A percentile compares a stretch with the other conserved stretches of the same genome.
Conservation (phyloP, 53 echinoderm and acorn worm genomes). For the Echinometra lucunter region DNA sequence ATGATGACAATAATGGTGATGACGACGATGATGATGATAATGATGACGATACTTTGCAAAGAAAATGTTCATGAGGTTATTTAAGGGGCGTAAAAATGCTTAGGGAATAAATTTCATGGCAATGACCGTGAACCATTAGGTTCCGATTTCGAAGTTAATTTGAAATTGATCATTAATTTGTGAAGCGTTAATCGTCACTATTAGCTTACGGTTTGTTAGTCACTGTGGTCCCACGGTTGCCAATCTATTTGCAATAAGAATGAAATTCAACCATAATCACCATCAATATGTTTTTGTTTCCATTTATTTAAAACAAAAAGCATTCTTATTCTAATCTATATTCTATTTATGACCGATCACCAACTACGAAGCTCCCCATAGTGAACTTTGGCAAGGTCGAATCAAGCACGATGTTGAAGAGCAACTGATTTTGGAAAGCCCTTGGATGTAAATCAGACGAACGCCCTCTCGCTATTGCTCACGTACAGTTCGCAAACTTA, state of each 20-base stretch:
- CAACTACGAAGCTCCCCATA: too few relatives aligned
- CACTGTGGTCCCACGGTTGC: neutral
- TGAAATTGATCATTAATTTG: neutral
- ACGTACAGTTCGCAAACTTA: neutral
- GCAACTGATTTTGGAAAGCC: neutral
- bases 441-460: neutral
- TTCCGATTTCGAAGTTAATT: neutral
- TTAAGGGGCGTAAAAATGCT: neutral
- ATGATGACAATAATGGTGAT: neutral
- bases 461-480: neutral
- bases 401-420: neutral
- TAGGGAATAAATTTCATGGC: neutral
- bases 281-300: too few relatives aligned
- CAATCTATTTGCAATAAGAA: too few relatives aligned
- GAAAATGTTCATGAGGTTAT: neutral
- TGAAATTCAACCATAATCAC: too few relatives aligned
- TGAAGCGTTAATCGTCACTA: neutral
- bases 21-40: neutral
- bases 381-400: too few relatives aligned
- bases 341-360: too few relatives aligned
- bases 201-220: neutral
- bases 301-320: too few relatives aligned
- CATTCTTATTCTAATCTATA: too few relatives aligned
- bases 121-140: neutral
- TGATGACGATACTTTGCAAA: neutral